Evolutionary conservation across 2,797 vertebrate species (phyloP).

Genomic region (Enteromius afrohamiltoni): DNA sequence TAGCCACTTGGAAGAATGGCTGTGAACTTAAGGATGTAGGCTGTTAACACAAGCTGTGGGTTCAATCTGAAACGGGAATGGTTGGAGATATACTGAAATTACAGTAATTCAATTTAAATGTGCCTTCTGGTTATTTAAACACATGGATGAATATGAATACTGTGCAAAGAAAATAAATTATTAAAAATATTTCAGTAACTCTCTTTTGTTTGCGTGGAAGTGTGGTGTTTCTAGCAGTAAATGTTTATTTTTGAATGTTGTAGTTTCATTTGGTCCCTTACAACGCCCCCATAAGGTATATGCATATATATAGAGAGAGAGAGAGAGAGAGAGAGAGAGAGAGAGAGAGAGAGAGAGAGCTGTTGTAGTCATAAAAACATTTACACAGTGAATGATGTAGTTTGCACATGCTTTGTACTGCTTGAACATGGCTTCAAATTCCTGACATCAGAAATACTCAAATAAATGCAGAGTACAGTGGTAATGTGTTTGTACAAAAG

Average conservation of each 20-base stretch:
- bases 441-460: slow-evolving; percentile 30
- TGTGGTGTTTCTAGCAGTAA: background rate
- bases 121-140: slow-evolving; percentile 19
- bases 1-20: background rate
- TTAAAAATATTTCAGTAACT: background rate
- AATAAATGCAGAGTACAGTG: slow-evolving; percentile 82
- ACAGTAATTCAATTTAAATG: background rate
- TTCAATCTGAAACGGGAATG: background rate
- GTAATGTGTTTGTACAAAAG: slow-evolving; percentile 92
- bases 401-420: background rate
- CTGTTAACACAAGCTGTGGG: background rate
- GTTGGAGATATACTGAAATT: background rate
- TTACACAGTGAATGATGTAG: background rate
- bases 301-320: background rate
- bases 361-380: slow-evolving; percentile 2
- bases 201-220: background rate
- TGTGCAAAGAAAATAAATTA: background rate
- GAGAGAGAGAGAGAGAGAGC: background rate
- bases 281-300: background rate
- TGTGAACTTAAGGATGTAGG: background rate
- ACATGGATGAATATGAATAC: background rate
- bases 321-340: background rate
- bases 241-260: slow-evolving; percentile 11
- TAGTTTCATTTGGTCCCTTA: background rate
- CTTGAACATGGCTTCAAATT: background rate